Conservation (phyloP, 1,140 invertebrate genomes). For the Glomeris maerens region DNA sequence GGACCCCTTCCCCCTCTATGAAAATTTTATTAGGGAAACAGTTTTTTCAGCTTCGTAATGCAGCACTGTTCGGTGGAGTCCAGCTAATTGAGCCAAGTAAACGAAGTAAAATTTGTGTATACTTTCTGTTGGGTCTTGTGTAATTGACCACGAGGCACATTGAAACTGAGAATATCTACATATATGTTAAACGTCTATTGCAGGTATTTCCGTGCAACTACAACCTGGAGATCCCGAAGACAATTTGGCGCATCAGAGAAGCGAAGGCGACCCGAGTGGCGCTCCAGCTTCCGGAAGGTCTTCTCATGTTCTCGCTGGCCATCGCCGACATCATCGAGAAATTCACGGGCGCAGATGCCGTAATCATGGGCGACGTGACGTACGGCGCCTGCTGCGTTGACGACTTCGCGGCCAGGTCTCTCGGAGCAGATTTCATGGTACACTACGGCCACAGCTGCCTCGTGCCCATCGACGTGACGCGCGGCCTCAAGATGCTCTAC, state of each 20-base stretch:
- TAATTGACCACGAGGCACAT: no score
- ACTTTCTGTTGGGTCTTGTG: no score
- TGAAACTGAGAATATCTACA: no score
- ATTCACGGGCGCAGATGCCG: constrained; percentile 80
- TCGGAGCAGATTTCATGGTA: constrained; percentile 82
- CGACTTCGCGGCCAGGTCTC: constrained; percentile 79
- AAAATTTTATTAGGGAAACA: no score
- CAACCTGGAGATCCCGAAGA: constrained; percentile 97
- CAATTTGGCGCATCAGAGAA: constrained; percentile 85
- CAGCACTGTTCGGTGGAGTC: no score
- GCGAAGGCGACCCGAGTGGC: constrained; percentile 72
- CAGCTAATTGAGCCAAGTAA: constrained; percentile 16
- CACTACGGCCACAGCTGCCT: constrained; percentile 99
- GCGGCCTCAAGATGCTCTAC: constrained; percentile 82
- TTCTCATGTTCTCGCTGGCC: constrained; percentile 79
- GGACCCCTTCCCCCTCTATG: no score
- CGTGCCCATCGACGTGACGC: constrained; percentile 83
- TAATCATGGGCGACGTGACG: constrained; percentile 97
- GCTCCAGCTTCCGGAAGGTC: constrained; percentile 91
- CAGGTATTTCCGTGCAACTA: constrained; percentile 78
- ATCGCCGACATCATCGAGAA: constrained; percentile 88
- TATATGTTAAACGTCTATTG: no score
- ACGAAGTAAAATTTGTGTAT: no score
- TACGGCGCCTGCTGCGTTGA: constrained; percentile 99
- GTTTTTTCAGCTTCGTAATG: no score